Base-by-base conservation (phyloP, 2,113 vertebrate species). In the Coryphaenoides rupestris region DNA sequence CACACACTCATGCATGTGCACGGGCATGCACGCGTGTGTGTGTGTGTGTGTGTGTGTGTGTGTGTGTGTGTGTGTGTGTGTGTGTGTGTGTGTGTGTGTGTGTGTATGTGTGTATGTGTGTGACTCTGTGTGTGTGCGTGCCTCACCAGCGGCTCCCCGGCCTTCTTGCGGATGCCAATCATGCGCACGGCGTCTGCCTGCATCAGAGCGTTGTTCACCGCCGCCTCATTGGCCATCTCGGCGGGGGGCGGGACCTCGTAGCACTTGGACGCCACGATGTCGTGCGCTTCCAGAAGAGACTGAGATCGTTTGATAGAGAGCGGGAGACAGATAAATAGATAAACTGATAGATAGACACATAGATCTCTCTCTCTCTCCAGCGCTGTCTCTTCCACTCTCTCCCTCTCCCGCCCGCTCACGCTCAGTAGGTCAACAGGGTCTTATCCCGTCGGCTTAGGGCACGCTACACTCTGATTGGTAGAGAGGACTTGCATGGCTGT, bases 91-190 rank as follows among this genome's bases (percentile, higher is more conserved):
- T n/a, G n/a, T n/a, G n/a, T n/a, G n/a, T n/a, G n/a, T n/a, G n/a
- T n/a, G n/a, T n/a, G n/a, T n/a, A n/a, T n/a, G n/a, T n/a, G n/a
- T n/a, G 33, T 40, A 12, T 40, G 33, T 40, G 33, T 40, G 33
- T 40, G 28, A 7, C 5, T 4, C 5, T 1, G 33, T 1, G 1
- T 40, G 33, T 40, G 33, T 40, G 52, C 53, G 72, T 58, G 1
- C 28, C 93, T 91, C 73, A 98, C 97, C 93, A 99, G 75, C 0
- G 97, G 95, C 69, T 98, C 97, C 56, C 94, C 95, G 12, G 95
- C 96, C 89, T 93, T 96, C 90, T 98, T 98, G 83, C 95, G 93
- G 89, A 99, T 98, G 70, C 97, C 96, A 69, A 99, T 96, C 90
- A 99, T 98, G 77, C 97, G 93, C 77, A 99, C 95, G 19, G 96